Conservation (phyloP, 2,113 vertebrate genomes). For the Pseudonaja textilis region DNA sequence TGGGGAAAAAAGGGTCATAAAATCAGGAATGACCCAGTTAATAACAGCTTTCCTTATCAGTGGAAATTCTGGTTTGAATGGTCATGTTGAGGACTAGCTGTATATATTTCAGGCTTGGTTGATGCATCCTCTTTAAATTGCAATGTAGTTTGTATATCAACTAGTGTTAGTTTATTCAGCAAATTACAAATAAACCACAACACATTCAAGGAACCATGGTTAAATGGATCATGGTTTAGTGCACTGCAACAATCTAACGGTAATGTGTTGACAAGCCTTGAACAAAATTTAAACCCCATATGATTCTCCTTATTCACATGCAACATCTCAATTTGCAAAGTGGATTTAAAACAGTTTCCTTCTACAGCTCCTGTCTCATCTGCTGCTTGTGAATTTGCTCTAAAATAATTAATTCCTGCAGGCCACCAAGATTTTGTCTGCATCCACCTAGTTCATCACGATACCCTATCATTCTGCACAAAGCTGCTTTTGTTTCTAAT, state of each 20-base stretch:
- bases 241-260: background rate
- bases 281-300: background rate
- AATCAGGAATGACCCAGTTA: too few species aligned
- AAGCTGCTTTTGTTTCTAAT: background rate
- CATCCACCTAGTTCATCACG: rapidly evolving
- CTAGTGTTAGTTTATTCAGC: background rate
- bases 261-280: background rate
- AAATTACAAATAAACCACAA: background rate
- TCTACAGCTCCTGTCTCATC: background rate
- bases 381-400: background rate
- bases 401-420: background rate
- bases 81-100: background rate
- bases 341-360: background rate
- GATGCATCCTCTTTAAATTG: background rate
- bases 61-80: background rate
- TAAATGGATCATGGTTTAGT: background rate
- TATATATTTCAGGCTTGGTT: background rate
- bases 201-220: background rate
- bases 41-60: background rate
- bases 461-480: background rate
- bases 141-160: background rate
- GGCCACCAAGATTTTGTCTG: background rate
- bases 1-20: too few species aligned
- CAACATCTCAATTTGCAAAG: background rate
- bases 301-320: rapidly evolving